phyloP scores from a whole-genome alignment of 2,888 invertebrate genomes.

The Cheilosia vulpina region DNA sequence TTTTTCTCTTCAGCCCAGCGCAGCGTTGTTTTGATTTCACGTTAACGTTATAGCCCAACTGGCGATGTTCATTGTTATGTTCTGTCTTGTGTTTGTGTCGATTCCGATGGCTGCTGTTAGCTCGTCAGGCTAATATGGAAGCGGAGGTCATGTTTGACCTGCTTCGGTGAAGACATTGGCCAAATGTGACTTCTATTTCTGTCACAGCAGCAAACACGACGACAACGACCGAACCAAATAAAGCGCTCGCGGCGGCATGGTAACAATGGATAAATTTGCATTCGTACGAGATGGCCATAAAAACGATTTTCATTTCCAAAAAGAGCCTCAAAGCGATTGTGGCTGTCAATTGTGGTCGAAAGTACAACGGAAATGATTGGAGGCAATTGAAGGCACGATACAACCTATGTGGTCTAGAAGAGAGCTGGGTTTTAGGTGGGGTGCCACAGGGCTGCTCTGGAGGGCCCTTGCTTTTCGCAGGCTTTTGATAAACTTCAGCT shows the following conservation, averaged over 20 bases:
- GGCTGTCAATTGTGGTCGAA: conserved; percentile 29
- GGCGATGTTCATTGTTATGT: conserved; percentile 42
- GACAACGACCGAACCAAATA: conserved; percentile 64
- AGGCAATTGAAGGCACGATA: conserved; percentile 31
- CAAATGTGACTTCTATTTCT: conserved; percentile 65
- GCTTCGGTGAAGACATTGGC: conserved; percentile 45
- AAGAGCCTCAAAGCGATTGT: conserved; percentile 5
- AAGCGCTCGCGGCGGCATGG: conserved; percentile 3
- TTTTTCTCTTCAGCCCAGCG: conserved; percentile 12
- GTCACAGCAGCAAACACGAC: conserved; percentile 53
- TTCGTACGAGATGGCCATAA: conserved; percentile 54
- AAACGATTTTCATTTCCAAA: conserved; percentile 57
- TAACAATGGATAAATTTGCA: conserved; percentile 73
- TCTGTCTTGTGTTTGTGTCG: conserved; percentile 40
- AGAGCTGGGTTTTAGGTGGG: conserved; percentile 4
- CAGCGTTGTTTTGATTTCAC: conserved; percentile 44
- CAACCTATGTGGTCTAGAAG: conserved; percentile 48
- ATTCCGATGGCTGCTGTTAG: conserved; percentile 55
- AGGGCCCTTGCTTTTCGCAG: conserved; percentile 12
- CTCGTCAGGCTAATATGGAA: conserved; percentile 73
- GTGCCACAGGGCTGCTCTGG: conserved; percentile 12
- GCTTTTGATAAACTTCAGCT: conserved; percentile 49
- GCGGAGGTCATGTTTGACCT: conserved; percentile 73
- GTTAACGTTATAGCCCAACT: conserved; percentile 11
- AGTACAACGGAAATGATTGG: conserved; percentile 23